A percentile compares a stretch with the other conserved stretches of the same genome.
phyloP scores from a whole-genome alignment of 1,140 invertebrate species.

The Chrysomallon squamiferum region DNA sequence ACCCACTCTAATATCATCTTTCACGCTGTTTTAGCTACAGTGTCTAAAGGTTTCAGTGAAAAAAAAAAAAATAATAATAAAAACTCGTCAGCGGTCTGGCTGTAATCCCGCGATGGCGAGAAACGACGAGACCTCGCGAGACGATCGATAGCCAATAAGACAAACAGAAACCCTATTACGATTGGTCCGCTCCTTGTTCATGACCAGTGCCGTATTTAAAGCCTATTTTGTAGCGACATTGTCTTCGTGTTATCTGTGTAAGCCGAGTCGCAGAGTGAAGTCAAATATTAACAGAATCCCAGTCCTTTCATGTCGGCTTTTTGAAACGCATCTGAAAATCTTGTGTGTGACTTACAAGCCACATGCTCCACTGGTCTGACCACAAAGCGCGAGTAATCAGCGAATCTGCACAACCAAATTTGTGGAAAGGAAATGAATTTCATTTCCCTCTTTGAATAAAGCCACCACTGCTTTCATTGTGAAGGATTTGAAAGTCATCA shows the following conservation, averaged over 20 bases:
- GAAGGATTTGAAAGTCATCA: conserved; percentile 3
- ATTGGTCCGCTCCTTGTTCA: background rate
- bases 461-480: background rate
- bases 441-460: background rate
- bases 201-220: conserved; percentile 4
- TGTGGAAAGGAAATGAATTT: conserved; percentile 8
- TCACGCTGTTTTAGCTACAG: conserved; percentile 4
- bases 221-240: conserved; percentile 8
- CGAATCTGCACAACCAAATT: conserved; percentile 6
- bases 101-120: background rate
- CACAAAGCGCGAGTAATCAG: background rate
- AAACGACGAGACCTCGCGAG: background rate
- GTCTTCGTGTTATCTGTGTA: conserved; percentile 2
- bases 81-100: conserved; percentile 2
- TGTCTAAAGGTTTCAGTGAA: conserved; percentile 6
- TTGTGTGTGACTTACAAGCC: conserved; percentile 1
- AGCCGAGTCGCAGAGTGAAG: background rate
- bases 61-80: too few relatives aligned
- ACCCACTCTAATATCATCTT: conserved; percentile 7
- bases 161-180: conserved; percentile 5
- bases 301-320: conserved; percentile 1
- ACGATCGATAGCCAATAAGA: background rate
- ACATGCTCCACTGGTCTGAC: background rate
- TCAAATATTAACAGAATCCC: conserved; percentile 9
- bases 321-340: background rate